Percentiles rank a stretch among this genome's conserved stretches.
Conservation (phyloP, 2,113 vertebrate species). For the Chascanopsetta lugubris region DNA sequence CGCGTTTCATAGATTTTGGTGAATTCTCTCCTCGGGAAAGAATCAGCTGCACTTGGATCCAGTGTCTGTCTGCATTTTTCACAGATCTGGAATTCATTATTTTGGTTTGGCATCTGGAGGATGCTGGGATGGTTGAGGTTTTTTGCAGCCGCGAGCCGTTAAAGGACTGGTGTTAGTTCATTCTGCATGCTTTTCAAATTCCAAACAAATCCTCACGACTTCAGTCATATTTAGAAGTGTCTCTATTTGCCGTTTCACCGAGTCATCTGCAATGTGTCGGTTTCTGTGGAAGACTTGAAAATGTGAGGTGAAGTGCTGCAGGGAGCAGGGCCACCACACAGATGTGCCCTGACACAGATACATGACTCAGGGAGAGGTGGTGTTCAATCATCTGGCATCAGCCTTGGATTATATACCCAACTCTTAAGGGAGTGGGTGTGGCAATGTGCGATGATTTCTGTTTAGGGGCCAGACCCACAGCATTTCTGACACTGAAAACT, state of each 20-base stretch:
- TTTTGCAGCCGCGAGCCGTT: constrained; percentile 3
- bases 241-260: neutral
- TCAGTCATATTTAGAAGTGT: neutral
- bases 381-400: constrained; percentile 16
- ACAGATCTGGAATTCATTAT: constrained; percentile 50
- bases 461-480: neutral
- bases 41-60: constrained; percentile 43
- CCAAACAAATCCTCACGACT: neutral
- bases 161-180: neutral
- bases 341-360: constrained; percentile 19
- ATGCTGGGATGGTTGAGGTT: constrained; percentile 29
- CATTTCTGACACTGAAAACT: neutral
- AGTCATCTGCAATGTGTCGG: constrained; percentile 41
- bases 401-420: constrained; percentile 22
- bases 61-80: constrained; percentile 51
- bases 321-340: no score
- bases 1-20: neutral
- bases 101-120: constrained; percentile 39
- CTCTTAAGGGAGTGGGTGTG: constrained; percentile 52
- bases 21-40: constrained; percentile 27
- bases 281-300: constrained; percentile 7
- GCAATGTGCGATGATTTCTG: constrained; percentile 6
- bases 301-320: constrained; percentile 20
- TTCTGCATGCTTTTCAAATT: neutral
- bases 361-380: constrained; percentile 21